These are phyloP conservation scores for Rhinogobius similis DNA, from an alignment of 2,113 vertebrate genomes.

Conservation along the genomic window DNA sequence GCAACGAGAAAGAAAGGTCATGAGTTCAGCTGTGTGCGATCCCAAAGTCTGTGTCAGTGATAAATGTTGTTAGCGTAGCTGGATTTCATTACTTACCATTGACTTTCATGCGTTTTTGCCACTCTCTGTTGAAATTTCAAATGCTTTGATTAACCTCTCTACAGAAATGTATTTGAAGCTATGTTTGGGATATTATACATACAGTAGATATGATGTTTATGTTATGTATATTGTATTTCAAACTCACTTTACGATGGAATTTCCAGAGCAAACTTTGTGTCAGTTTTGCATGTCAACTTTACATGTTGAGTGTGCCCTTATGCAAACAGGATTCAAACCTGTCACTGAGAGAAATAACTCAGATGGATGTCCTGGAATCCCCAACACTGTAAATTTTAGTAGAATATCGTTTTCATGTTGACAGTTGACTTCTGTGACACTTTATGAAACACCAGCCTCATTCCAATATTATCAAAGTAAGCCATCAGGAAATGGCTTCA, in stretches of 20 bases:
- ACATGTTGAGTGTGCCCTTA: constrained; percentile 10
- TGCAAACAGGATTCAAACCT: constrained; percentile 55
- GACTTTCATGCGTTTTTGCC: too few relatives aligned
- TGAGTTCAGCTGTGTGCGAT: too few relatives aligned
- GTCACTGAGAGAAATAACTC: constrained; percentile 14
- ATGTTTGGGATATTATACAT: not conserved
- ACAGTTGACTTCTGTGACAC: not conserved
- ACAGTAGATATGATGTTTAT: not conserved
- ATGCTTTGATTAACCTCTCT: too few relatives aligned
- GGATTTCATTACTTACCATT: too few relatives aligned
- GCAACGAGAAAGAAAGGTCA: too few relatives aligned
- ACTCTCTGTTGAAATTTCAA: too few relatives aligned
- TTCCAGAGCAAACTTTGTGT: constrained; percentile 45
- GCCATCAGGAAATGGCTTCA: not conserved
- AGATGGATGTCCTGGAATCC: not conserved
- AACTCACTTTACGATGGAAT: constrained; percentile 18
- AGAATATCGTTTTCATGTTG: not conserved
- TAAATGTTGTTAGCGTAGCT: too few relatives aligned
- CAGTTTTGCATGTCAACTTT: constrained; percentile 51
- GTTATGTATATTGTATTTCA: not conserved
- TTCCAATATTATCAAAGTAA: not conserved
- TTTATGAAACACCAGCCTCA: not conserved
- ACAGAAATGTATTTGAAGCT: not conserved
- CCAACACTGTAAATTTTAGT: not conserved
- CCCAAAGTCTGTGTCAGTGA: too few relatives aligned